Conservation (phyloP, 2,888 invertebrate species). For the Venusia cambrica region DNA sequence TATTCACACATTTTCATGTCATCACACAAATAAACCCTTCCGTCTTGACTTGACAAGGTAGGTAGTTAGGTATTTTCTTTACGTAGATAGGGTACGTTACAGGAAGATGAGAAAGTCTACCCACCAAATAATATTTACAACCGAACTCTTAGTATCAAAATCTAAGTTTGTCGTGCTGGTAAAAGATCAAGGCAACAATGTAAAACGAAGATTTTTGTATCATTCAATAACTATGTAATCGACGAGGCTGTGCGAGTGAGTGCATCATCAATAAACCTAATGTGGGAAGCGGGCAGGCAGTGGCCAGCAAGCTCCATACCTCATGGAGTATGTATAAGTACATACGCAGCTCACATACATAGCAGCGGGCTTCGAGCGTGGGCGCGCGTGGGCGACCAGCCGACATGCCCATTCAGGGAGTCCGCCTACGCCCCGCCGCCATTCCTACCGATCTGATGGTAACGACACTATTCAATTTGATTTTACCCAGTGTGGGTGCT, state of each 20-base stretch:
- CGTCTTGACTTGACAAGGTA: too few relatives aligned
- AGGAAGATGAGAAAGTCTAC: too few relatives aligned
- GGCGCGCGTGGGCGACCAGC: constrained; percentile 48
- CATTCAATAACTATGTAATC: too few relatives aligned
- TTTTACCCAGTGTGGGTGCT: constrained; percentile 44
- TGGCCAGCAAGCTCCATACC: constrained; percentile 19
- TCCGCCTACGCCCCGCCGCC: constrained; percentile 52
- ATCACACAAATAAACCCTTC: too few relatives aligned
- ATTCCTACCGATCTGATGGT: constrained; percentile 51
- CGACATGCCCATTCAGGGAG: constrained; percentile 67
- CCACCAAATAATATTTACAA: too few relatives aligned
- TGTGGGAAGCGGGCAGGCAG: constrained; percentile 30
- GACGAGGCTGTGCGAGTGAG: constrained; percentile 39
- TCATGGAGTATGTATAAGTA: constrained; percentile 10
- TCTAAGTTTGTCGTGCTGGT: too few relatives aligned
- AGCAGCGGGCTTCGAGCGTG: constrained; percentile 29
- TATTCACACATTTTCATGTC: too few relatives aligned
- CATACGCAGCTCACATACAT: constrained; percentile 3
- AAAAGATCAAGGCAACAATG: too few relatives aligned
- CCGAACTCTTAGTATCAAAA: too few relatives aligned
- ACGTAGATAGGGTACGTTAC: too few relatives aligned
- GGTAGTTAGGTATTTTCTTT: too few relatives aligned
- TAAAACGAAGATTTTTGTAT: too few relatives aligned
- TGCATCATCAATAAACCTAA: constrained; percentile 48
- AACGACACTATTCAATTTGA: constrained; percentile 46